phyloP scores from a whole-genome alignment of 2,888 invertebrate genomes.

The Cheilosia scutellata region DNA sequence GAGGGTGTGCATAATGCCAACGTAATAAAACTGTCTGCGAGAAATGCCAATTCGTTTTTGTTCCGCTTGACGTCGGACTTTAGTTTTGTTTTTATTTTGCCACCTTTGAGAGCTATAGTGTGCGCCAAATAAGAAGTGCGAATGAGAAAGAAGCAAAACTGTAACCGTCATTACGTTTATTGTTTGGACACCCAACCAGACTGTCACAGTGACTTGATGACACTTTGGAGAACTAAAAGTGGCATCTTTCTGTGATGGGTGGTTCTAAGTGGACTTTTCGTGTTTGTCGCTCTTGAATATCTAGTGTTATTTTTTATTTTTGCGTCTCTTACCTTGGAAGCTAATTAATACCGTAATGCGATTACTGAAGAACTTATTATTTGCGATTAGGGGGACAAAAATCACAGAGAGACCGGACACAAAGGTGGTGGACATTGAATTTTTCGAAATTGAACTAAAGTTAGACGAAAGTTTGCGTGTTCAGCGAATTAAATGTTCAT shows the following conservation, averaged over 20 bases:
- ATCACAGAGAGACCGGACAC: conserved; percentile 48
- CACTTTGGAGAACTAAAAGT: conserved; percentile 15
- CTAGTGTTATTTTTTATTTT: neutral
- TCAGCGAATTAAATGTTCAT: conserved; percentile 23
- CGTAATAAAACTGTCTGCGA: conserved; percentile 76
- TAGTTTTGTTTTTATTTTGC: conserved; percentile 14
- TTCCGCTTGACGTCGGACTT: conserved; percentile 33
- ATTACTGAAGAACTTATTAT: conserved; percentile 73
- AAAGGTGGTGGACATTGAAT: conserved; percentile 41
- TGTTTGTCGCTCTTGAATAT: neutral
- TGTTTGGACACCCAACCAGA: conserved; percentile 50
- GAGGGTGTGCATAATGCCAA: conserved; percentile 67
- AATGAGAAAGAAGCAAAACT: conserved; percentile 45
- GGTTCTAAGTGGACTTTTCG: conserved; percentile 46
- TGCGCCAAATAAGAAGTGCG: conserved; percentile 11
- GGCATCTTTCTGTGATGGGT: conserved; percentile 33
- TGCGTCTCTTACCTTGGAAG: conserved; percentile 39
- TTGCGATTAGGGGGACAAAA: conserved; percentile 65
- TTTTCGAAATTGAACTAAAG: conserved; percentile 51
- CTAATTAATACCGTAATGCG: conserved; percentile 75
- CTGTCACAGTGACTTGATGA: conserved; percentile 41
- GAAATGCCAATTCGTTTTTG: conserved; percentile 76
- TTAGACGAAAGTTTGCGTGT: conserved; percentile 60
- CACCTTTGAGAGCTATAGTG: conserved; percentile 3
- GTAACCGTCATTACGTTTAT: conserved; percentile 65